These are phyloP conservation scores for Macroglossus sobrinus DNA, from an alignment of 2,113 vertebrate species.

Conservation along the genomic window DNA sequence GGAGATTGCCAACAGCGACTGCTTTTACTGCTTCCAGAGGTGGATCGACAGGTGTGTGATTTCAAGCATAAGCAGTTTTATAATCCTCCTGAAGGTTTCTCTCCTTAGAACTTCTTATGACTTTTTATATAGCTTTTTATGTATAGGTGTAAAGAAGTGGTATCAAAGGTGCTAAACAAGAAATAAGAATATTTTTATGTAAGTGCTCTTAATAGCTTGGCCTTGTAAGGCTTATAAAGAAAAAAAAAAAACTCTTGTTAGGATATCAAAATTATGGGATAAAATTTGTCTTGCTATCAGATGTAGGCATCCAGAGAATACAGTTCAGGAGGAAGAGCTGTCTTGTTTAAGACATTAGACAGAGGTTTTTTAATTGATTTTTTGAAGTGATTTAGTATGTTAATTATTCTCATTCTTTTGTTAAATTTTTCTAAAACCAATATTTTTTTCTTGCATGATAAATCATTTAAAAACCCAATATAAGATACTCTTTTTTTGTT, in stretches of 20 bases:
- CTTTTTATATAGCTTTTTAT: neutral
- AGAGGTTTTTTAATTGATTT: neutral
- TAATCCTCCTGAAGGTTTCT: neutral
- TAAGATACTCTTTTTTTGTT: neutral
- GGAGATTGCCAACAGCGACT: conserved; percentile 92
- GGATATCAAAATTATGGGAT: neutral
- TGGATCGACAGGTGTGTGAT: conserved; percentile 91
- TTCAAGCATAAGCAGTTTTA: neutral
- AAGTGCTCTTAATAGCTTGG: neutral
- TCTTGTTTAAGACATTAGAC: neutral
- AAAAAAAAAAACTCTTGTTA: neutral
- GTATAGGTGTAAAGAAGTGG: neutral
- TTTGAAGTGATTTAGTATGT: neutral
- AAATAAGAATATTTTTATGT: neutral
- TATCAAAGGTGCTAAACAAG: neutral
- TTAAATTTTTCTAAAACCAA: neutral
- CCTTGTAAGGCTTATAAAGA: neutral
- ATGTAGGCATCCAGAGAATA: neutral
- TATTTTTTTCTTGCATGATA: neutral
- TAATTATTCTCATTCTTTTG: neutral
- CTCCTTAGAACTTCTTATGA: neutral
- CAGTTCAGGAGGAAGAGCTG: neutral
- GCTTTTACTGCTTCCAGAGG: conserved; percentile 92
- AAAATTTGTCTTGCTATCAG: neutral
- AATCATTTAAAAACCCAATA: neutral